Conservation (phyloP, 2,113 vertebrate genomes). For the Gobio gobio region DNA sequence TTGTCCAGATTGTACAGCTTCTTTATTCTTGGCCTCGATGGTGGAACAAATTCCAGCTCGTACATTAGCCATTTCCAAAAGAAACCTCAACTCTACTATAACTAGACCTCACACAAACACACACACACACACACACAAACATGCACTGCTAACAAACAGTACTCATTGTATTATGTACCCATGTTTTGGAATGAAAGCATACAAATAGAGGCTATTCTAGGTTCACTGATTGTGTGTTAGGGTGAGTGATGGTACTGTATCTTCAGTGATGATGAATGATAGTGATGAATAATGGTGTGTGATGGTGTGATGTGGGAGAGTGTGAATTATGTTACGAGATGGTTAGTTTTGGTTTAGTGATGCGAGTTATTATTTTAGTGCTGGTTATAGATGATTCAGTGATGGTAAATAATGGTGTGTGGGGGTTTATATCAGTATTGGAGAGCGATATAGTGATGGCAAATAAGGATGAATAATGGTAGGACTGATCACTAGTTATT, state of each 20-base stretch:
- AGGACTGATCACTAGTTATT: background rate
- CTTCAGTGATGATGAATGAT: too few relatives aligned
- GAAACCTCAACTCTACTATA: background rate
- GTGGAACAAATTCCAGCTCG: slow-evolving; percentile 4
- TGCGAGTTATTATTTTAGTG: background rate
- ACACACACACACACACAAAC: background rate
- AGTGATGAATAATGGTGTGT: background rate
- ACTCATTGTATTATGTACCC: background rate
- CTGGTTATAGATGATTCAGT: background rate
- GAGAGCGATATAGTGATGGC: background rate
- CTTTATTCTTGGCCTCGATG: background rate
- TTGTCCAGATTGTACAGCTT: background rate
- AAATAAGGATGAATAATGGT: background rate
- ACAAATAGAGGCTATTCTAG: background rate
- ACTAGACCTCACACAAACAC: background rate
- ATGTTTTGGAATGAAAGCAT: background rate
- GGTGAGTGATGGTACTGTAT: background rate
- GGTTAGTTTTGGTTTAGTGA: background rate
- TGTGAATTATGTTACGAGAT: background rate
- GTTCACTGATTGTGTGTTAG: background rate
- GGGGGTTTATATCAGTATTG: background rate
- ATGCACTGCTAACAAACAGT: background rate
- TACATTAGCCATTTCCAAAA: background rate
- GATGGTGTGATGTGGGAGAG: background rate
- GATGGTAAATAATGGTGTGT: background rate